These are phyloP conservation scores for Terrapene triunguis DNA, from an alignment of 2,113 vertebrate genomes.

Conservation along the genomic window DNA sequence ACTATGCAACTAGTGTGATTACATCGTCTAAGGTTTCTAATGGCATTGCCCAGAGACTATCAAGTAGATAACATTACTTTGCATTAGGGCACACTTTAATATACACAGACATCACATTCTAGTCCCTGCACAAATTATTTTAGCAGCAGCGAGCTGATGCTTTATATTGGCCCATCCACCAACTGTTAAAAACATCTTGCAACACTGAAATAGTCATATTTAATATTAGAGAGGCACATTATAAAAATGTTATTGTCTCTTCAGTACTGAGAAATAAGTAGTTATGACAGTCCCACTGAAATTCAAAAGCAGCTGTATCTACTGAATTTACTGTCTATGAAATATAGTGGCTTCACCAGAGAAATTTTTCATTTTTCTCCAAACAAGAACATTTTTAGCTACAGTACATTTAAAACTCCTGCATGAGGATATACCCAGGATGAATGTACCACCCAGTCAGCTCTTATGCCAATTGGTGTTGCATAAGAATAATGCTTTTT, in stretches of 20 bases:
- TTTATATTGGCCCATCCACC: neutral
- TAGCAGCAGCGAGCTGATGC: neutral
- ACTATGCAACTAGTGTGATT: neutral
- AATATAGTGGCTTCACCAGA: neutral
- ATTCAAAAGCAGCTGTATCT: neutral
- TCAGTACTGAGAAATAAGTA: neutral
- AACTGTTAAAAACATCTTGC: neutral
- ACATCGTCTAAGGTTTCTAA: neutral
- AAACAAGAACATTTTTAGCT: neutral
- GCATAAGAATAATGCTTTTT: neutral
- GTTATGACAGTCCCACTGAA: neutral
- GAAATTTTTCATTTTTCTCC: neutral
- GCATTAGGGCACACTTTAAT: neutral
- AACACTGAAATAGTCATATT: neutral
- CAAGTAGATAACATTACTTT: neutral
- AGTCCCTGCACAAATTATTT: neutral
- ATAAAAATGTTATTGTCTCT: neutral
- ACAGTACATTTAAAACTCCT: neutral
- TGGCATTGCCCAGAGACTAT: neutral
- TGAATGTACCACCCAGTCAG: neutral
- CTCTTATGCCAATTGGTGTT: neutral
- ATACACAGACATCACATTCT: neutral
- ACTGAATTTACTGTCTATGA: neutral
- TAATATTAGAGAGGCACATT: neutral
- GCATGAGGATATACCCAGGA: neutral